Percentiles rank a stretch among this genome's conserved stretches.
Evolutionary conservation across 1,140 invertebrate species (phyloP).

Genomic region (Calosoma granatense): DNA sequence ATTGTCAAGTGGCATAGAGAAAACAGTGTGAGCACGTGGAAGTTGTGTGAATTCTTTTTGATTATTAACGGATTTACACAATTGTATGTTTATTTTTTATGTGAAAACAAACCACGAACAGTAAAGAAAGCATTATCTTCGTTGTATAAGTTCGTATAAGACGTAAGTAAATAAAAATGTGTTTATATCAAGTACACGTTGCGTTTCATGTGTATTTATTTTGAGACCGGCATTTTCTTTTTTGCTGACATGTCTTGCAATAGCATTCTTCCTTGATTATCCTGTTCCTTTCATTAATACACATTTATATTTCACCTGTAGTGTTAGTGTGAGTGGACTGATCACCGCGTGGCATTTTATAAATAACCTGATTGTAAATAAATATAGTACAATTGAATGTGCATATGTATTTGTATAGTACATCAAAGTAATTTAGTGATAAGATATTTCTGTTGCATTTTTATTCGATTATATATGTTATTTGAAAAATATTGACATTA

Average conservation of each 20-base stretch:
- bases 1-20: conserved; percentile 1
- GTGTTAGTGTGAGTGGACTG: no score
- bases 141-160: not conserved
- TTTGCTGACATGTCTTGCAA: not conserved
- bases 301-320: no score
- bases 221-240: not conserved
- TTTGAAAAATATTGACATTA: not conserved
- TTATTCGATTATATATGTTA: not conserved
- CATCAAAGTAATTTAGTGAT: no score
- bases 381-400: no score
- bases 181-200: conserved; percentile 2
- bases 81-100: not conserved
- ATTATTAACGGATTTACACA: not conserved
- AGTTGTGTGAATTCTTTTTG: not conserved
- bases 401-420: no score
- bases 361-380: no score
- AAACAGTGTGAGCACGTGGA: conserved; percentile 2
- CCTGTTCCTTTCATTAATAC: no score
- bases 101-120: not conserved
- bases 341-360: no score
- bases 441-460: no score
- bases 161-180: conserved; percentile 5
- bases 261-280: no score
- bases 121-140: not conserved
- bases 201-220: not conserved